Percentiles rank a stretch among this genome's conserved stretches.
phyloP scores from a whole-genome alignment of 2,113 vertebrate species.

The Myocastor coypus region DNA sequence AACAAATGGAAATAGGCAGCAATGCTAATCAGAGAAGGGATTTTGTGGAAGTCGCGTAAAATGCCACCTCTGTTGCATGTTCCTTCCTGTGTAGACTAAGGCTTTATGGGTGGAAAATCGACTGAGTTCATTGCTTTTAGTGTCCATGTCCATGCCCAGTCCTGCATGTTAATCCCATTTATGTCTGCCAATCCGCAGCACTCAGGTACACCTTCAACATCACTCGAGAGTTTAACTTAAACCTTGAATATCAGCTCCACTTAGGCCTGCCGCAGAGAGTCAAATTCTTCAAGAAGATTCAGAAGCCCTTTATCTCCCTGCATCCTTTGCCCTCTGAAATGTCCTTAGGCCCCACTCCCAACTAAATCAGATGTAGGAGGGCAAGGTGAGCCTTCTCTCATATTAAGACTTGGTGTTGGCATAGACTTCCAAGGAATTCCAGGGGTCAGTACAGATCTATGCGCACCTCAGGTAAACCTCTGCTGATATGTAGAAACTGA shows the following conservation, averaged over 20 bases:
- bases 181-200: background rate
- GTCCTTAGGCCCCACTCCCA: background rate
- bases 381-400: background rate
- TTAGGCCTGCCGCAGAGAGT: background rate
- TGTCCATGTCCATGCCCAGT: background rate
- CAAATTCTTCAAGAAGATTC: background rate
- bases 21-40: background rate
- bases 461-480: background rate
- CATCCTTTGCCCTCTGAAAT: background rate
- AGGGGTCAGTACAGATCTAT: background rate
- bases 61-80: background rate
- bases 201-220: background rate
- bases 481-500: background rate
- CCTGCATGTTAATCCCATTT: background rate
- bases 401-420: background rate
- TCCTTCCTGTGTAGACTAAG: background rate
- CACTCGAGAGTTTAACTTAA: constrained; percentile 1
- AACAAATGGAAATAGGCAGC: constrained; percentile 21
- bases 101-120: background rate
- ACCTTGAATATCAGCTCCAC: background rate
- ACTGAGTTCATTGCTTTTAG: background rate
- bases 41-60: background rate
- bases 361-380: background rate
- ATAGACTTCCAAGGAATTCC: constrained; percentile 41
- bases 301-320: background rate